phyloP scores from a whole-genome alignment of 2,888 invertebrate genomes.

The Pedicia rivosa region DNA sequence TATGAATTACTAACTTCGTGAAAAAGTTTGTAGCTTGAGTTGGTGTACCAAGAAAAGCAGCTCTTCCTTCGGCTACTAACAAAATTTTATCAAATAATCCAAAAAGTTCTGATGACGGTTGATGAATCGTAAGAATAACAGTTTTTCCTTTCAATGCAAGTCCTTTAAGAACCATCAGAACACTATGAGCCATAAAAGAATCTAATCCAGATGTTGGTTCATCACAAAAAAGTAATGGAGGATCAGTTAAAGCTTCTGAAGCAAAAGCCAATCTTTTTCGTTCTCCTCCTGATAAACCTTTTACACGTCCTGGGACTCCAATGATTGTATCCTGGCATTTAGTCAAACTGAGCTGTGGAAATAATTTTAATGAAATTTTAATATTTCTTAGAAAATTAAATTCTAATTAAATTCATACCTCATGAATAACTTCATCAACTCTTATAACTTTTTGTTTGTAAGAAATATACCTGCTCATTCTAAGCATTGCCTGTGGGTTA shows the following conservation, averaged over 20 bases:
- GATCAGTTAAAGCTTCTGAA: constrained; percentile 91
- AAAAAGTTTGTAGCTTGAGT: constrained; percentile 67
- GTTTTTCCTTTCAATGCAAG: constrained; percentile 72
- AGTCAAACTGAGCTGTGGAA: constrained; percentile 47
- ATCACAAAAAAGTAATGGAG: constrained; percentile 89
- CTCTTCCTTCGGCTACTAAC: constrained; percentile 81
- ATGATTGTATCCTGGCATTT: constrained; percentile 87
- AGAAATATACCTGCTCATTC: constrained; percentile 66
- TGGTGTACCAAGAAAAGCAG: constrained; percentile 74
- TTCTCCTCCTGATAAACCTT: constrained; percentile 94
- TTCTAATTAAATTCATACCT: constrained; percentile 35
- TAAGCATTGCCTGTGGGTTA: constrained; percentile 52
- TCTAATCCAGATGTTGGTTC: constrained; percentile 95
- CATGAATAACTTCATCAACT: constrained; percentile 74
- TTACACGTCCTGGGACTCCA: constrained; percentile 71
- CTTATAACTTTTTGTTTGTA: constrained; percentile 56
- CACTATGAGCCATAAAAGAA: constrained; percentile 92
- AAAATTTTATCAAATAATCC: constrained; percentile 78
- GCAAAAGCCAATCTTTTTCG: constrained; percentile 91
- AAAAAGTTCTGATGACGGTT: constrained; percentile 84
- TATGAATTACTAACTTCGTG: constrained; percentile 42
- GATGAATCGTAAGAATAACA: constrained; percentile 85
- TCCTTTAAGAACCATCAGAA: constrained; percentile 64
- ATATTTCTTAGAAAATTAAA: constrained; percentile 33
- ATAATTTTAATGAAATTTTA: too few species aligned